These are phyloP conservation scores for Ornithorhynchus anatinus DNA, from an alignment of 2,113 vertebrate species.

Conservation along the genomic window DNA sequence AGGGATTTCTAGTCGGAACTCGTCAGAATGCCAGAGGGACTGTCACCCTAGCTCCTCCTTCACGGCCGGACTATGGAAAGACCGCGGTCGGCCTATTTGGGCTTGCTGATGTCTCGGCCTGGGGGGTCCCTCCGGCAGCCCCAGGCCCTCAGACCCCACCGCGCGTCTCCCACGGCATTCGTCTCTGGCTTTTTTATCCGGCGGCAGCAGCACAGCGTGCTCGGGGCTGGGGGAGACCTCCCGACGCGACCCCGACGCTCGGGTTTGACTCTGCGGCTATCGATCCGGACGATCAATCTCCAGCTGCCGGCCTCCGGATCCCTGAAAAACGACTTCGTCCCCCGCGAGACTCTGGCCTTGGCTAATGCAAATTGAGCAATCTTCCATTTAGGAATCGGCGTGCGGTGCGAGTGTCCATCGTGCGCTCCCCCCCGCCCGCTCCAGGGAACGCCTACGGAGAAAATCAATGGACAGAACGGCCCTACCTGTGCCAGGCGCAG, in stretches of 20 bases:
- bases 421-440: background rate
- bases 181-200: background rate
- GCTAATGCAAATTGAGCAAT: slow-evolving; percentile 28
- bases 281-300: slow-evolving; percentile 47
- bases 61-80: background rate
- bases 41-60: background rate
- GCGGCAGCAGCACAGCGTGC: background rate
- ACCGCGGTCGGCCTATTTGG: too few relatives aligned
- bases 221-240: background rate
- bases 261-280: slow-evolving; percentile 20
- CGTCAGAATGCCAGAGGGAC: background rate
- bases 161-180: background rate
- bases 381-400: slow-evolving; percentile 19
- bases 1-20: too few relatives aligned
- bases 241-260: background rate
- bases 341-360: background rate
- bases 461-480: background rate
- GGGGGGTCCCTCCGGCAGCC: too few relatives aligned
- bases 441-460: background rate
- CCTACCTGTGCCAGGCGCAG: background rate
- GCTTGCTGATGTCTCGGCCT: too few relatives aligned
- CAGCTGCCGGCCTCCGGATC: slow-evolving; percentile 31
- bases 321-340: slow-evolving; percentile 37
- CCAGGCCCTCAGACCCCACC: background rate
- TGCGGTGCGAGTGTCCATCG: background rate